Evolutionary conservation across 2,797 vertebrate species (phyloP), one percentile per base, ranked within the genome.

Genomic region (Petrocephalus schoutedeni): DNA sequence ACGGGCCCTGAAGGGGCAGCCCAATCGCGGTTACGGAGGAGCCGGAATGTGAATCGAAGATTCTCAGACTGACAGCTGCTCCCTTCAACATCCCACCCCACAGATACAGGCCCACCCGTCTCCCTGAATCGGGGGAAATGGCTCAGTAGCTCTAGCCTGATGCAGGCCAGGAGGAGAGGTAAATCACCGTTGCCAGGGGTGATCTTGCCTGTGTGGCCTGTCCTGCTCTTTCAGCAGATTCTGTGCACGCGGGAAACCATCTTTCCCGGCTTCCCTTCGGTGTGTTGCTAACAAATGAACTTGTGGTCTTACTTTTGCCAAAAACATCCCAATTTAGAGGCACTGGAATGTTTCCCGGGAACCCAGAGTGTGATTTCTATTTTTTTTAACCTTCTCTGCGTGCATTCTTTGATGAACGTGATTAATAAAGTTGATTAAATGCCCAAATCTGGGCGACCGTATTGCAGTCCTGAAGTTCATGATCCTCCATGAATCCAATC

Each of bases 101-200:
- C 94, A 96, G 95, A 96, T 92, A 89, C 94, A 91, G 94, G 92
- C 92, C 94, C 93, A 88, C 91, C 91, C 57, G 92, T 95, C 92
- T 91, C 90, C 87, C 92, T 95, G 93, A 95, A 92, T 94, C 96
- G 95, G 92, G 93, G 92, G 93, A 96, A 91, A 88, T 94, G 95
- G 94, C 93, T 95, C 93, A 96, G 95, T 95, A 95, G 96, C 91
- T 94, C 95, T 93, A 95, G 92, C 92, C 94, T 96, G 90, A 92
- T 96, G 92, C 94, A 94, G 93, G 93, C 93, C 92, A 94, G 95
- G 92, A 92, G 92, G 93, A 95, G 94, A 96, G 95, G 95, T 96
- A 96, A 93, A 87, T 57, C 64, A 89, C 89, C 84, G 89, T 88
- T 89, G 88, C 92, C 91, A 92, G 64, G 32, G 87, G 86, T 88